These are phyloP conservation scores for Pseudomyrmex sp. DNA, from an alignment of 1,140 invertebrate genomes.

Conservation along the genomic window DNA sequence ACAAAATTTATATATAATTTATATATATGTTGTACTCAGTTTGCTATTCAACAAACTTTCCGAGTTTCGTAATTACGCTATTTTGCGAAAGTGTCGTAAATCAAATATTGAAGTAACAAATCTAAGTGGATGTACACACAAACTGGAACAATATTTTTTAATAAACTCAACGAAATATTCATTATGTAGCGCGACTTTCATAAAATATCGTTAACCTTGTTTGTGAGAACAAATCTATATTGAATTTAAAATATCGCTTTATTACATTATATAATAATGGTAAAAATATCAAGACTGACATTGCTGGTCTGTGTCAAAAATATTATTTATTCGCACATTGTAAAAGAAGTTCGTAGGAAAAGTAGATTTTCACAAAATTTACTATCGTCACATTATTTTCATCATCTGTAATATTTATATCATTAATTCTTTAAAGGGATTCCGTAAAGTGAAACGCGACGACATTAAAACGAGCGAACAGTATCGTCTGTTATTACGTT, in stretches of 20 bases:
- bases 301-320: too few species aligned
- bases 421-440: too few species aligned
- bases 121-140: neutral
- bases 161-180: neutral
- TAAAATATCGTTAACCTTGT: conserved; percentile 2
- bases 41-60: conserved; percentile 22
- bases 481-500: conserved; percentile 50
- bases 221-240: too few species aligned
- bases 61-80: conserved; percentile 9
- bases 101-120: conserved; percentile 34
- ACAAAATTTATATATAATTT: neutral
- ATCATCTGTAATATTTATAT: neutral
- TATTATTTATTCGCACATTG: too few species aligned
- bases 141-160: conserved; percentile 29
- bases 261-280: too few species aligned
- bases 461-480: conserved; percentile 41
- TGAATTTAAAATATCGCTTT: too few species aligned
- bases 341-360: neutral
- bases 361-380: neutral
- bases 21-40: neutral
- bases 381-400: neutral
- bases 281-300: too few species aligned
- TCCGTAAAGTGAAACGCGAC: conserved; percentile 22
- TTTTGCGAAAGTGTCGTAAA: conserved; percentile 25
- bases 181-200: conserved; percentile 19